phyloP scores from a whole-genome alignment of 2,113 vertebrate genomes.

The Sceloporus undulatus region DNA sequence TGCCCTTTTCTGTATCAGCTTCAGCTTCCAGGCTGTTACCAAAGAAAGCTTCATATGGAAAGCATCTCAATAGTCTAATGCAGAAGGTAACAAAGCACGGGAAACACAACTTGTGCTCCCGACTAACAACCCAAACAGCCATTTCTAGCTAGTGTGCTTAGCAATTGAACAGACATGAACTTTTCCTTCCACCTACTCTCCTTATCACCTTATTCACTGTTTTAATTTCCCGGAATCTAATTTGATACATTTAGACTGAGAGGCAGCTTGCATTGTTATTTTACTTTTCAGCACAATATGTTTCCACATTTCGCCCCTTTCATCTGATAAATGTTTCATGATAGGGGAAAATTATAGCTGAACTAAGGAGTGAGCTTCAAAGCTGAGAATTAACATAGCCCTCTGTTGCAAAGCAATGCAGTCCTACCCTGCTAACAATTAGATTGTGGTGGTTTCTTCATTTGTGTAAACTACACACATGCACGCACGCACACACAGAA shows the following conservation, averaged over 20 bases:
- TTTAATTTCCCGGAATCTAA: slow-evolving; percentile 23
- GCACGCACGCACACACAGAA: background rate
- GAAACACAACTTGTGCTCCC: background rate
- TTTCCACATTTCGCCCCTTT: background rate
- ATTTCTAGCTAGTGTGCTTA: background rate
- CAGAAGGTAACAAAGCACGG: background rate
- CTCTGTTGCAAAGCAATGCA: slow-evolving; percentile 1
- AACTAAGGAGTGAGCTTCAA: slow-evolving; percentile 12
- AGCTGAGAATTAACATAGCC: slow-evolving; percentile 6
- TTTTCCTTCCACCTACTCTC: background rate
- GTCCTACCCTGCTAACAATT: background rate
- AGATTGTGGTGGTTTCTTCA: slow-evolving; percentile 39
- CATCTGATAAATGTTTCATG: background rate
- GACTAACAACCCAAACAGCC: background rate
- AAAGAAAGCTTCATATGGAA: no score
- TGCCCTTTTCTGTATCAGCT: background rate
- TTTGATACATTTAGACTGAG: background rate
- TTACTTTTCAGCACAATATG: accelerated
- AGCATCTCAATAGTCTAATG: background rate
- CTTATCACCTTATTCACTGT: accelerated
- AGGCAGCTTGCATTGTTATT: background rate
- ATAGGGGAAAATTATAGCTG: slow-evolving; percentile 11
- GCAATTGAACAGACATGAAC: background rate
- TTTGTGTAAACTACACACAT: slow-evolving; percentile 38
- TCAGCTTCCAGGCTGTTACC: no score